Base-by-base conservation (phyloP, 23 tunicate species). In the Clavelina lepadiformis region DNA sequence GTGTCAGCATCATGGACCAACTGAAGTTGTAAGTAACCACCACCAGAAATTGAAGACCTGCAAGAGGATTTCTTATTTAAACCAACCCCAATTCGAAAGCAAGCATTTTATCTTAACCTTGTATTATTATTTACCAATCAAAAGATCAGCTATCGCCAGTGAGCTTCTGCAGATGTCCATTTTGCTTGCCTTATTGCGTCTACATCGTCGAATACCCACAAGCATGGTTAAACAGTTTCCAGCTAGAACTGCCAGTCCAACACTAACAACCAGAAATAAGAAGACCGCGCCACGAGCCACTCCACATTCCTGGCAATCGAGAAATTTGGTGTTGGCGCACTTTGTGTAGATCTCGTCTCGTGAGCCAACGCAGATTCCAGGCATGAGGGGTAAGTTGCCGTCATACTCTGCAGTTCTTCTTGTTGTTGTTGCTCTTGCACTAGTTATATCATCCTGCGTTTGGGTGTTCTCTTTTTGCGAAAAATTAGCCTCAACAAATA, bases 81-180 rank as follows among this genome's bases (percentile, higher is more conserved):
- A 41, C 11, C 11, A 11, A n/a, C n/a, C n/a, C n/a, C n/a, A n/a
- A n/a, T n/a, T n/a, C n/a, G 11, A 15, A 11, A 11, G 15, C 11
- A 15, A 11, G 15, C 15, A 41, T 11, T 11, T 11, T 8, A 41
- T 8, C 15, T 8, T 11, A 41, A 8, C 15, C 11, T n/a, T n/a
- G n/a, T n/a, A n/a, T n/a, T 53, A 6, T 53, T n/a, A n/a, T 52
- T 34, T 54, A 72, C 78, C 78, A 5, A 58, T 37, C 41, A 72
- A n/a, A 38, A 45, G 18, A 68, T 72, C 78, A 37, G 78, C 78
- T 13, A 72, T 44, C 29, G 78, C 78, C 3, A 72, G 68, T 28
- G 78, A 72, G 3, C 24, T 58, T 44, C 60, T 72, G 41, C 65
- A 59, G 28, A 58, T n/a, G 59, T 72, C 78, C 67, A 72, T 59